These are phyloP conservation scores for Scophthalmus maximus DNA, from an alignment of 2,113 vertebrate species.

Conservation along the genomic window DNA sequence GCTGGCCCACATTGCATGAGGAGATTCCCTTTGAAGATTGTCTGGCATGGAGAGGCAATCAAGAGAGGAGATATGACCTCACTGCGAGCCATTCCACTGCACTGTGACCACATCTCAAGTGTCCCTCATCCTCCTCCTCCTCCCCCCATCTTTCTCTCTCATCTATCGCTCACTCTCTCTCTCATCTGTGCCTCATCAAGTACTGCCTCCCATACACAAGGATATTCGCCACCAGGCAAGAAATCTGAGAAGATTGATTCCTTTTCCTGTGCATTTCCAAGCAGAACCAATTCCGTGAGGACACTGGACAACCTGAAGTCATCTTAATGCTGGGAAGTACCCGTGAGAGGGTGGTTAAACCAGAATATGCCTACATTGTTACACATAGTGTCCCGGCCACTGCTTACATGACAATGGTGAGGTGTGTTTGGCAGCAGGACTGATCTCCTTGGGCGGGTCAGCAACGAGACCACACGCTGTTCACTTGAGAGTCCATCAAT, in stretches of 20 bases:
- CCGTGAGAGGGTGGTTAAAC: background rate
- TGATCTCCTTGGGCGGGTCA: constrained; percentile 54
- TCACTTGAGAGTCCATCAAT: constrained; percentile 72
- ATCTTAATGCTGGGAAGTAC: constrained; percentile 8
- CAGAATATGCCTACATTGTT: background rate
- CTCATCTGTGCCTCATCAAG: constrained; percentile 70
- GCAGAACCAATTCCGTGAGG: constrained; percentile 37
- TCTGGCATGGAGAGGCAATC: constrained; percentile 61
- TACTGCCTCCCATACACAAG: constrained; percentile 51
- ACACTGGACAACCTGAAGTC: constrained; percentile 30
- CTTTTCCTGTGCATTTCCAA: constrained; percentile 44
- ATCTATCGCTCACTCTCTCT: constrained; percentile 32
- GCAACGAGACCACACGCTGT: constrained; percentile 34
- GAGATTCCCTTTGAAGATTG: constrained; percentile 75
- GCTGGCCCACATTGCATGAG: constrained; percentile 56
- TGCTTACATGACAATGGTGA: constrained; percentile 28
- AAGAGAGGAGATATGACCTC: constrained; percentile 60
- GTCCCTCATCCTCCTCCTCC: constrained; percentile 19
- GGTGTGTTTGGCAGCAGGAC: constrained; percentile 63
- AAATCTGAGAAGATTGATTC: constrained; percentile 55
- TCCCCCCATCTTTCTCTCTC: constrained; percentile 28
- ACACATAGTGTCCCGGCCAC: background rate
- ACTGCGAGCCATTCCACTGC: constrained; percentile 53
- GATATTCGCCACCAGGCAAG: constrained; percentile 53
- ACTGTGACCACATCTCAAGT: constrained; percentile 54